These are phyloP conservation scores for Himalopsyche anomala DNA, from an alignment of 2,888 invertebrate species.

Conservation along the genomic window DNA sequence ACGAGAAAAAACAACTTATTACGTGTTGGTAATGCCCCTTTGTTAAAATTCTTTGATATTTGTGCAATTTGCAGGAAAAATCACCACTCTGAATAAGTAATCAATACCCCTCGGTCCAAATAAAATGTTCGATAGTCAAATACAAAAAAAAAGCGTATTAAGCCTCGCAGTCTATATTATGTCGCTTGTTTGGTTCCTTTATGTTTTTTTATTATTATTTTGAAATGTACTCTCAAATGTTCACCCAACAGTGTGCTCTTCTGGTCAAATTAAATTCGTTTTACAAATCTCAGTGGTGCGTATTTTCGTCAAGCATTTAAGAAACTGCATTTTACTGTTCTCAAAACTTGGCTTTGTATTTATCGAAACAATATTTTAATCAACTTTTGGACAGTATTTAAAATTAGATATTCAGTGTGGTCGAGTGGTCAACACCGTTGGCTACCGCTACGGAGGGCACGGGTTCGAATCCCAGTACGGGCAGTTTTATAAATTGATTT, in stretches of 20 bases:
- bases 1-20: slow-evolving; percentile 64
- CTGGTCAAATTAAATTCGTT: slow-evolving; percentile 55
- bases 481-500: no score
- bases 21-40: slow-evolving; percentile 64
- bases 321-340: no score
- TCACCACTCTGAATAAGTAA: slow-evolving; percentile 63
- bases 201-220: slow-evolving; percentile 56
- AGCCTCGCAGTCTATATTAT: slow-evolving; percentile 47
- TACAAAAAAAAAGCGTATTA: slow-evolving; percentile 58
- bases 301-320: neutral
- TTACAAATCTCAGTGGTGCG: neutral
- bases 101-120: slow-evolving; percentile 63
- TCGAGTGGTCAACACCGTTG: no score
- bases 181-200: slow-evolving; percentile 39
- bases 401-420: no score
- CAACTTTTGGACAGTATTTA: no score
- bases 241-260: slow-evolving; percentile 52
- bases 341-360: no score
- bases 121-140: slow-evolving; percentile 62
- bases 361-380: no score
- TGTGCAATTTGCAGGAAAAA: slow-evolving; percentile 65
- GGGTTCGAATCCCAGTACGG: no score
- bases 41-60: slow-evolving; percentile 64
- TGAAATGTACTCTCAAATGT: slow-evolving; percentile 50
- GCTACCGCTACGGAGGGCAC: no score